Conservation (phyloP, 1,140 invertebrate genomes). For the Dendroctonus ponderosae region DNA sequence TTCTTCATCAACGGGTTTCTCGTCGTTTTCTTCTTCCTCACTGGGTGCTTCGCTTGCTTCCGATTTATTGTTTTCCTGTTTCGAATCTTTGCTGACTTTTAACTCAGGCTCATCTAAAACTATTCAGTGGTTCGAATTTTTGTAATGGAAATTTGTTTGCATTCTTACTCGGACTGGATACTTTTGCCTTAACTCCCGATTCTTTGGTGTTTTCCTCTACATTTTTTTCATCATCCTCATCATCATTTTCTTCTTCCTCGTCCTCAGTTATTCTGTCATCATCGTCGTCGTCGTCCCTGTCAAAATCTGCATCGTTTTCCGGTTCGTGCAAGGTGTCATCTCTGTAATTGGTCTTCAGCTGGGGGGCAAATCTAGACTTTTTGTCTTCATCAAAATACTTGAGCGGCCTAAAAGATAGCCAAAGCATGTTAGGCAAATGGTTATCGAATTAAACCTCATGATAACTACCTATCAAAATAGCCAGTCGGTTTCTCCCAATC, state of each 20-base stretch:
- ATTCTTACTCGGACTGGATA: too few species aligned
- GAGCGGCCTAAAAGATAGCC: conserved; percentile 3
- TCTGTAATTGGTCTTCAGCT: conserved; percentile 35
- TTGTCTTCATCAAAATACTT: neutral
- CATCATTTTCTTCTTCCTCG: neutral
- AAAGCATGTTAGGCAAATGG: neutral
- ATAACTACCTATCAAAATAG: neutral
- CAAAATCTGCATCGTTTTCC: conserved; percentile 6
- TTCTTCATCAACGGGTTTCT: neutral
- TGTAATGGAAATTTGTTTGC: too few species aligned
- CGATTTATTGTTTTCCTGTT: neutral
- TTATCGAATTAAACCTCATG: neutral
- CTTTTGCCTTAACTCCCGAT: neutral
- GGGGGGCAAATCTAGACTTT: conserved; percentile 1
- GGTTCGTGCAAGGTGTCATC: conserved; percentile 42
- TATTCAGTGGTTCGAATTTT: too few species aligned
- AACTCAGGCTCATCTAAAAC: too few species aligned
- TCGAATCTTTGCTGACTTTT: neutral
- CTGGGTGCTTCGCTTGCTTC: neutral
- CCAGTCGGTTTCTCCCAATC: neutral
- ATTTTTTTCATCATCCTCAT: conserved; percentile 12
- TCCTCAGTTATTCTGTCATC: neutral
- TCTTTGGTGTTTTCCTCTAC: neutral
- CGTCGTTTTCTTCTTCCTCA: neutral
- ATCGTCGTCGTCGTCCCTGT: conserved; percentile 16